Percentiles rank a stretch among this genome's conserved stretches.
Evolutionary conservation across 2,113 vertebrate genomes (phyloP).

Genomic region (Hydropotes inermis): DNA sequence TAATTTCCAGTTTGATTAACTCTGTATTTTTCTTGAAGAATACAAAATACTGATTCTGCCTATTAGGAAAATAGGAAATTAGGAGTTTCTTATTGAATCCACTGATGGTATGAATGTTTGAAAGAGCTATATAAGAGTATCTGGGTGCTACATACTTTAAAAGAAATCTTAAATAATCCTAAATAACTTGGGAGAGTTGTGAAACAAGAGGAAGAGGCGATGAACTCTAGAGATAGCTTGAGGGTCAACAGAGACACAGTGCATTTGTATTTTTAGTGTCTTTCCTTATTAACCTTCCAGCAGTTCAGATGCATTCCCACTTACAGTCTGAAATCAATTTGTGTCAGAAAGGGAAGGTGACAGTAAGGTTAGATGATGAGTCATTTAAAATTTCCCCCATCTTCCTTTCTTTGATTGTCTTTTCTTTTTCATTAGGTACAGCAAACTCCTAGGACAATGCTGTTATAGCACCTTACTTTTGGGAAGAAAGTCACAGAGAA

Average conservation of each 20-base stretch:
- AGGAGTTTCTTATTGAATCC: not conserved
- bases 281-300: not conserved
- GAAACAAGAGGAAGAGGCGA: not conserved
- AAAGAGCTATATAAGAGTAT: not conserved
- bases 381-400: not conserved
- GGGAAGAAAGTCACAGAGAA: not conserved
- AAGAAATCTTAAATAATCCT: not conserved
- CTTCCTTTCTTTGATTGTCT: not conserved
- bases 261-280: not conserved
- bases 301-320: not conserved
- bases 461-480: not conserved
- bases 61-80: not conserved
- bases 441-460: not conserved
- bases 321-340: not conserved
- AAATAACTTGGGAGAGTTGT: not conserved
- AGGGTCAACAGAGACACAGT: not conserved
- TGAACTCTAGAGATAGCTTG: not conserved
- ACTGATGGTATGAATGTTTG: not conserved
- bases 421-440: not conserved
- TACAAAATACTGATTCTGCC: not conserved
- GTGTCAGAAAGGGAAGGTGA: not conserved
- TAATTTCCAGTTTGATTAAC: constrained; percentile 3
- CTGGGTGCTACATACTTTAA: not conserved
- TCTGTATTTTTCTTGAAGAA: constrained; percentile 8
- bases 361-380: not conserved